phyloP scores from a whole-genome alignment of 2,888 invertebrate genomes.

The Troides oblongomaculatus region DNA sequence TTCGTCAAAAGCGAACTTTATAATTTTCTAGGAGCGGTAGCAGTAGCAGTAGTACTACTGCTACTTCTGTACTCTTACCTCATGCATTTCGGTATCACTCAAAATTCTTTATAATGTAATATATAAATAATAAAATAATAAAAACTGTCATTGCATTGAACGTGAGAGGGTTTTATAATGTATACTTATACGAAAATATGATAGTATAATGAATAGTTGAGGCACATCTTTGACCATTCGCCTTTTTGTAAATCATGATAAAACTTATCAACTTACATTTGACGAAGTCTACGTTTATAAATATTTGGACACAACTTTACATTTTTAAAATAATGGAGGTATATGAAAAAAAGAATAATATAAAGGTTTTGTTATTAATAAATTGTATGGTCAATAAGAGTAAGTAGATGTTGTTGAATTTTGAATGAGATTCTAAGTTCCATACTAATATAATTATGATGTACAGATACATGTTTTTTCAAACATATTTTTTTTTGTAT shows the following conservation, averaged over 20 bases:
- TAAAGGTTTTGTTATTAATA: neutral
- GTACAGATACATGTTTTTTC: too few species aligned
- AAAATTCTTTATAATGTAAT: neutral
- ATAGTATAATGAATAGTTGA: neutral
- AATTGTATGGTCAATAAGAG: neutral
- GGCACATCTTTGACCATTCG: neutral
- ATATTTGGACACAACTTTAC: neutral
- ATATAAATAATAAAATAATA: neutral
- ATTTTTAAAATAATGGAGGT: neutral
- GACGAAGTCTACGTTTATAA: neutral
- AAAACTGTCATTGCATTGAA: neutral
- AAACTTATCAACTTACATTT: neutral
- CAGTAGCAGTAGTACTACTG: too few species aligned
- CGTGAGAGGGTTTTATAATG: neutral
- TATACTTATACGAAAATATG: neutral
- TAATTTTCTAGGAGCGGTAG: conserved; percentile 10
- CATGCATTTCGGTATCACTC: neutral
- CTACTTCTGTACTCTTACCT: neutral
- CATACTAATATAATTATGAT: neutral
- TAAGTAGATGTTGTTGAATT: neutral
- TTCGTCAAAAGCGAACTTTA: conserved; percentile 8
- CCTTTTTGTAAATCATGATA: neutral
- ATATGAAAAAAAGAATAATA: neutral
- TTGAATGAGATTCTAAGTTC: neutral
- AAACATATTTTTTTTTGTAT: too few species aligned